Conservation (phyloP, 1,140 invertebrate genomes). For the Rhynchophorus ferrugineus region DNA sequence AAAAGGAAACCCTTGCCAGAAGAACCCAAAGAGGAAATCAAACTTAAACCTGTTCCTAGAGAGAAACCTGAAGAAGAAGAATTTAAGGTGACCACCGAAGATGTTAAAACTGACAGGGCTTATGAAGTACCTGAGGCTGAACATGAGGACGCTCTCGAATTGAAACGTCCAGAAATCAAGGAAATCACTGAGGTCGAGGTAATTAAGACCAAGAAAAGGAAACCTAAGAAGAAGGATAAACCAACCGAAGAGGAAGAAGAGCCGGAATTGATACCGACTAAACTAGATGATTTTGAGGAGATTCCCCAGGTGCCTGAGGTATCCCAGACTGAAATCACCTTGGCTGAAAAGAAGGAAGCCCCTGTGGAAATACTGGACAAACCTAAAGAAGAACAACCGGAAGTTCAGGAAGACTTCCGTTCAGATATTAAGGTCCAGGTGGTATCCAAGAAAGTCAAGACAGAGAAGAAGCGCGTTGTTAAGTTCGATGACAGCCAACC, state of each 20-base stretch:
- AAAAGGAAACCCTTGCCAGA: slow-evolving; percentile 39
- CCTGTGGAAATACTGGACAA: slow-evolving; percentile 36
- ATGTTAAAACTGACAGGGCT: slow-evolving; percentile 21
- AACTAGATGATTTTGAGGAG: slow-evolving; percentile 36
- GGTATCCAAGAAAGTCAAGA: slow-evolving; percentile 44
- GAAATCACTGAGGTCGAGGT: slow-evolving; percentile 2
- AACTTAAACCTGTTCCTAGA: slow-evolving; percentile 37
- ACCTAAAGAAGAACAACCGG: slow-evolving; percentile 35
- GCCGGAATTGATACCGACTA: slow-evolving; percentile 34
- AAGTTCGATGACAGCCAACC: slow-evolving; percentile 43
- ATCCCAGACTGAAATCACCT: slow-evolving; percentile 40
- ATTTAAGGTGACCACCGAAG: slow-evolving; percentile 23
- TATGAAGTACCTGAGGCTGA: slow-evolving; percentile 21
- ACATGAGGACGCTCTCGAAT: slow-evolving; percentile 30
- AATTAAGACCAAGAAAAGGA: slow-evolving; percentile 19
- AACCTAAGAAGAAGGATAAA: slow-evolving; percentile 15
- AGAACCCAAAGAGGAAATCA: slow-evolving; percentile 37
- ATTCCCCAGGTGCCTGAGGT: slow-evolving; percentile 28
- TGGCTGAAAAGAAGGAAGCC: slow-evolving; percentile 32
- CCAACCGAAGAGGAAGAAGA: slow-evolving; percentile 23
- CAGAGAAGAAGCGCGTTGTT: slow-evolving; percentile 39
- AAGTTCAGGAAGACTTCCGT: slow-evolving; percentile 40
- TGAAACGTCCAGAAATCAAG: slow-evolving; percentile 26
- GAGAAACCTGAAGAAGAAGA: slow-evolving; percentile 31
- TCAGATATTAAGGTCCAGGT: slow-evolving; percentile 47